phyloP scores from a whole-genome alignment of 2,888 invertebrate genomes.

The Rhagonycha lutea region DNA sequence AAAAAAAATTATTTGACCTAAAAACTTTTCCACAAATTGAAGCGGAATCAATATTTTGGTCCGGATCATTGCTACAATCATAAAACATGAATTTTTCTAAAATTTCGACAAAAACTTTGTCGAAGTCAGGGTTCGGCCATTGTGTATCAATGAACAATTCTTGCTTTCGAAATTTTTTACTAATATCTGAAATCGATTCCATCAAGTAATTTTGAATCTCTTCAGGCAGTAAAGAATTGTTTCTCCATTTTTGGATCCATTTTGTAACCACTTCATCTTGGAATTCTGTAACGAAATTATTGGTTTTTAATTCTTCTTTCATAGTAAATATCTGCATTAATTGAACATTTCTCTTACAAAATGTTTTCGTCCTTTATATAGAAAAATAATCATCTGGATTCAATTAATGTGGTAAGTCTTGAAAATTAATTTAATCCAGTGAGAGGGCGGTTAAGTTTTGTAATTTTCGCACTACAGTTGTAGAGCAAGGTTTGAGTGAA shows the following conservation, averaged over 20 bases:
- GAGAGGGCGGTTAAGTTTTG: no score
- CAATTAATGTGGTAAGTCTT: no score
- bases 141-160: slow-evolving; percentile 71
- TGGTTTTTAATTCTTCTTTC: no score
- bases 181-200: slow-evolving; percentile 72
- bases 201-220: slow-evolving; percentile 76
- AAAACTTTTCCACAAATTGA: slow-evolving; percentile 96
- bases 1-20: slow-evolving; percentile 95
- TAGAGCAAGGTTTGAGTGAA: no score
- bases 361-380: no score
- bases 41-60: slow-evolving; percentile 71
- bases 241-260: slow-evolving; percentile 68
- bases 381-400: no score
- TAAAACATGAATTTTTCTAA: slow-evolving; percentile 84
- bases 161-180: slow-evolving; percentile 70
- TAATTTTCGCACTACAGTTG: no score
- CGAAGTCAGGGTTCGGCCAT: slow-evolving; percentile 74
- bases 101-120: slow-evolving; percentile 72
- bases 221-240: slow-evolving; percentile 59
- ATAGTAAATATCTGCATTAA: no score
- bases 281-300: no score
- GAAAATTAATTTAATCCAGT: no score
- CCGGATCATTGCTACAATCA: slow-evolving; percentile 66
- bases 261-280: slow-evolving; percentile 52
- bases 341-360: no score